Evolutionary conservation across 2,797 vertebrate species (phyloP).

Genomic region (Sylvia borin): DNA sequence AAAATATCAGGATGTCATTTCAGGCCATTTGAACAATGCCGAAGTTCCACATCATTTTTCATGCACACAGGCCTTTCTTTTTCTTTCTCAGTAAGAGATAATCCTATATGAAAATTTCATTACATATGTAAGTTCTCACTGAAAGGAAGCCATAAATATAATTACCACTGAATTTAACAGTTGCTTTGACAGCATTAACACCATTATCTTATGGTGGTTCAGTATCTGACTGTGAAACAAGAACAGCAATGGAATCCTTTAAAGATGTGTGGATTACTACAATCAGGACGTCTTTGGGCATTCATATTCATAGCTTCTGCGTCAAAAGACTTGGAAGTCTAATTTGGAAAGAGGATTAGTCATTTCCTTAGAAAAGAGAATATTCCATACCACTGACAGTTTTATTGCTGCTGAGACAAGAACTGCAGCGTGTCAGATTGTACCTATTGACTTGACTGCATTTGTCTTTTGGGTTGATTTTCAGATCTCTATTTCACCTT

Average conservation of each 20-base stretch:
- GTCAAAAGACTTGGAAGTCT: neutral
- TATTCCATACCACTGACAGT: neutral
- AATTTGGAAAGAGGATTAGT: constrained; percentile 8
- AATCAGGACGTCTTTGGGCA: neutral
- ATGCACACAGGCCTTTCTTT: neutral
- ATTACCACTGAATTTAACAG: neutral
- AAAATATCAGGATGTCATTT: neutral
- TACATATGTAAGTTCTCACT: neutral
- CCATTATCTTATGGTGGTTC: neutral
- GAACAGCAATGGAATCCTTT: neutral
- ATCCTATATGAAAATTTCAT: neutral
- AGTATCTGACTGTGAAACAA: neutral
- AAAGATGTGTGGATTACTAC: neutral
- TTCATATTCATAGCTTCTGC: neutral
- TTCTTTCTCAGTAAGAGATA: neutral
- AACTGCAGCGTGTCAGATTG: neutral
- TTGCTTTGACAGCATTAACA: neutral
- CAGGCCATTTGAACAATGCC: neutral
- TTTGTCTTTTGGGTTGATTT: neutral
- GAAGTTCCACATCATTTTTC: neutral
- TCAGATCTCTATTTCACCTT: neutral
- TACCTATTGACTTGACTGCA: neutral
- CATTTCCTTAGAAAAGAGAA: neutral
- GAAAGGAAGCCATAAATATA: neutral
- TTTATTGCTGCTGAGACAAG: neutral